Evolutionary conservation across 2,797 vertebrate genomes (phyloP).

Genomic region (Halcyon smyrnensis): DNA sequence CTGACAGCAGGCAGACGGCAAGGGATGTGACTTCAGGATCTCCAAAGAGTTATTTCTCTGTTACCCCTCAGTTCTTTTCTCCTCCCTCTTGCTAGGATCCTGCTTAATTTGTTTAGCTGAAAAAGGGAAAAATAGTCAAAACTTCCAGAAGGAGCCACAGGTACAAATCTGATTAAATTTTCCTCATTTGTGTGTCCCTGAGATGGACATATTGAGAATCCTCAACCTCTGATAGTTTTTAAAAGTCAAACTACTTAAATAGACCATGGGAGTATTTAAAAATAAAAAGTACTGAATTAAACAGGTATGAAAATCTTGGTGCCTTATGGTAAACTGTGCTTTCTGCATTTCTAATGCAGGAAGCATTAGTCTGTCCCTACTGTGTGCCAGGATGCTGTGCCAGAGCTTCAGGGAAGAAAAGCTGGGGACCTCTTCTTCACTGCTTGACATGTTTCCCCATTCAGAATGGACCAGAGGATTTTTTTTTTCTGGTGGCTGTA

Average conservation of each 20-base stretch:
- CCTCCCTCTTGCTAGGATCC: background rate
- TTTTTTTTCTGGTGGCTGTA: background rate
- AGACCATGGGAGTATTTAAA: background rate
- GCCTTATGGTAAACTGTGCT: background rate
- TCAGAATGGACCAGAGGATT: background rate
- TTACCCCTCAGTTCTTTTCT: background rate
- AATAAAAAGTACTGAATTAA: background rate
- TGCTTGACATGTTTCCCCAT: background rate
- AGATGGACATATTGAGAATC: background rate
- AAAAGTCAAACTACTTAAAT: background rate
- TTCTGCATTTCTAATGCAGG: background rate
- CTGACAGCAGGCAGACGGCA: background rate
- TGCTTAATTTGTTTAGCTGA: background rate
- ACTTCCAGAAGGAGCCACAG: background rate
- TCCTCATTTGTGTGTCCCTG: background rate
- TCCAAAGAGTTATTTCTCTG: background rate
- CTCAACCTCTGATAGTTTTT: background rate
- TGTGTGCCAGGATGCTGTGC: background rate
- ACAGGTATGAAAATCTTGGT: background rate
- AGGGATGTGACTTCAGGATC: background rate
- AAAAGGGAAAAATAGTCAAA: background rate
- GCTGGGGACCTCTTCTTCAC: background rate
- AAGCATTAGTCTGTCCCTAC: background rate
- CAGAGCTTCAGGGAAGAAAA: background rate
- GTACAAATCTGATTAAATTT: background rate